Base-by-base conservation (phyloP, 2,113 vertebrate genomes). In the Rostratula benghalensis region DNA sequence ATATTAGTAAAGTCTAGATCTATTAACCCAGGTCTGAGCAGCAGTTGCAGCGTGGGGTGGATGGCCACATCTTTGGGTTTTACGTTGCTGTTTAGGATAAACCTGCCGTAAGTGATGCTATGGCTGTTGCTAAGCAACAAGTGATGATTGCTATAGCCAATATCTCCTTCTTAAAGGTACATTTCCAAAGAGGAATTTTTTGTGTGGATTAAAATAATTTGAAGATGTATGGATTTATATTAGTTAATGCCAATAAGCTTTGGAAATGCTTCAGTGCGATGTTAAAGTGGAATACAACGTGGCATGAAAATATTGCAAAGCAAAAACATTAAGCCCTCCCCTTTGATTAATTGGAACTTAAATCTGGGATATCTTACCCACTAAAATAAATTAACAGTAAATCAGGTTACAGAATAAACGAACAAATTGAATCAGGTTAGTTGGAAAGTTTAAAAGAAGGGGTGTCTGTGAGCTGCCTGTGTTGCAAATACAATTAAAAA, bases 121-220 rank as follows among this genome's bases (percentile, higher is more conserved):
- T 83, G 83, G 63, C 50, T 83, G 98, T 98, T 98, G 97, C 98
- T 98, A 97, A 93, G 98, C 87, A 97, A 97, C 98, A 77, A 43
- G 82, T 73, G 59, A 79, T 93, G 97, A 93, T 94, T 85, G 82
- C 93, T 96, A 23, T 87, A 84, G 73, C 93, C 46, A 84, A 14
- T 86, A 90, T 77, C 95, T 80, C 71, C 56, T 59, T 96, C 90
- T 96, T 97, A 93, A 96, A 97, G 85, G 80, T 90, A 67, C 39
- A 28, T 95, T 95, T 97, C 92, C 92, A 91, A 96, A 83, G 61
- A 90, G 48, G 79, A 94, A 81, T 95, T 88, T 96, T 97, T 61
- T 76, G 77, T 95, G 94, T 81, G 83, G 46, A 33, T 73, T 87
- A 89, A 91, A 97, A 97, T 97, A 96, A 96, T 97, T 97, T 92